Evolutionary conservation across 2,888 invertebrate genomes (phyloP), one percentile per base, ranked within the genome.

Genomic region (Campoplex nolae): DNA sequence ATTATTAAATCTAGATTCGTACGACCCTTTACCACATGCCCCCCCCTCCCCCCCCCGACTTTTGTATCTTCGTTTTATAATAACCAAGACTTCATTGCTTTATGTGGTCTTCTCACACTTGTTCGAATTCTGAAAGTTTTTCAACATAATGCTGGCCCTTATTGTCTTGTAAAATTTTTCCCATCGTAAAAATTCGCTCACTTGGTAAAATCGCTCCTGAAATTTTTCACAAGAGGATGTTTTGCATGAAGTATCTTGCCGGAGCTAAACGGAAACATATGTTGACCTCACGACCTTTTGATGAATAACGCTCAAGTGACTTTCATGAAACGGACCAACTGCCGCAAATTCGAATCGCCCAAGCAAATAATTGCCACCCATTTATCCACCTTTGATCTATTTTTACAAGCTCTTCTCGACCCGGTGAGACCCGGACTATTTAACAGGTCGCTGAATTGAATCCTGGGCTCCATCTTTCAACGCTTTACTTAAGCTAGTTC

Each of bases 1-100:
- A 71, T 9, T 51, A 58, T 75, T 42, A 3, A 42, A 58, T 58
- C 58, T 48, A 51, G 71, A 71, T 71, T 23, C 42, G 42, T 9
- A 23, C 68, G 67, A 67, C 38, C 8, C 67, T 16, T 42, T n/a
- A 16, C 70, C 51, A 71, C 8, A 51, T 71, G 16, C 51, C 23
- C 23, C 23, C 23, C 23, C 23, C 23, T 0, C 23, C 23, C 71
- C 28, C 32, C 32, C 18, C 7, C 32, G 38, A 38, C 6, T 4
- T 38, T 71, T 18, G n/a, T 32, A 16, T 51, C 51, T 54, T 51
- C 16, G 18, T 54, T 71, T 54, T 51, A 70, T 45, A 23, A n/a
- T 35, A 51, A 11, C 51, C 70, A 13, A n/a, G n/a, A 71, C 8
- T 9, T 71, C 8, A 51, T 32, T 32, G 51, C 48, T 48, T 71